A percentile compares a stretch with the other conserved stretches of the same genome.
Evolutionary conservation across 2,888 invertebrate genomes (phyloP).

Genomic region (Eurytoma californica): DNA sequence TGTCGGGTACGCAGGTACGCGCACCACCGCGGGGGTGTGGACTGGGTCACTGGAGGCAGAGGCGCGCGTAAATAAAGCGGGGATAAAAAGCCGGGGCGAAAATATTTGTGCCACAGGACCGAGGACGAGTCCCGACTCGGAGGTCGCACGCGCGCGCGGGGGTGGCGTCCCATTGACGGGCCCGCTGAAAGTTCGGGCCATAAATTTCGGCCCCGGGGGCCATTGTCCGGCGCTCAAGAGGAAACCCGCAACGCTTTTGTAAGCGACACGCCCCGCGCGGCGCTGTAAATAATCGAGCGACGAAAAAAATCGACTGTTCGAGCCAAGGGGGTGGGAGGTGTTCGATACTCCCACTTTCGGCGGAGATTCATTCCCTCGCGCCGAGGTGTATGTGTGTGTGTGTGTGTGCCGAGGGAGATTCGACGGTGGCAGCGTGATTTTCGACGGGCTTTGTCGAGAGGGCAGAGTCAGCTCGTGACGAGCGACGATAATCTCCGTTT

Average conservation of each 20-base stretch:
- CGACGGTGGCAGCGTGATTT: too few species aligned
- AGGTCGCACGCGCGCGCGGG: constrained; percentile 47
- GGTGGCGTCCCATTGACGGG: constrained; percentile 69
- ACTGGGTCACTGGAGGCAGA: constrained; percentile 62
- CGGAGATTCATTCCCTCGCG: too few species aligned
- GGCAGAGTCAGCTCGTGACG: too few species aligned
- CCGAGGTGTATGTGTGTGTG: too few species aligned
- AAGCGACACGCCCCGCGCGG: constrained; percentile 9
- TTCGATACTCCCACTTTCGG: too few species aligned
- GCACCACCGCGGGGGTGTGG: constrained; percentile 56
- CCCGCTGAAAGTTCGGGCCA: constrained; percentile 74
- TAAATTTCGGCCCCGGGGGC: constrained; percentile 69
- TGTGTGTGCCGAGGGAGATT: too few species aligned
- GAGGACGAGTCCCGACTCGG: constrained; percentile 54
- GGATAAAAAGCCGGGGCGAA: constrained; percentile 70
- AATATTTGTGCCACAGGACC: constrained; percentile 67
- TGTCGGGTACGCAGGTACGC: constrained; percentile 2
- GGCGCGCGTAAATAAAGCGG: constrained; percentile 65
- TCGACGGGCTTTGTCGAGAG: too few species aligned
- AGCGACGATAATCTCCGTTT: too few species aligned
- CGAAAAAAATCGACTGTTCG: too few species aligned
- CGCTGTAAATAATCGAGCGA: constrained; percentile 30
- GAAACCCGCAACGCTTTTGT: constrained; percentile 74
- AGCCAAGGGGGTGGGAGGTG: too few species aligned
- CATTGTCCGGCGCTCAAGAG: constrained; percentile 74